Evolutionary conservation across 2,113 vertebrate species (phyloP), one percentile per base, ranked within the genome.

Genomic region (Neogale vison): DNA sequence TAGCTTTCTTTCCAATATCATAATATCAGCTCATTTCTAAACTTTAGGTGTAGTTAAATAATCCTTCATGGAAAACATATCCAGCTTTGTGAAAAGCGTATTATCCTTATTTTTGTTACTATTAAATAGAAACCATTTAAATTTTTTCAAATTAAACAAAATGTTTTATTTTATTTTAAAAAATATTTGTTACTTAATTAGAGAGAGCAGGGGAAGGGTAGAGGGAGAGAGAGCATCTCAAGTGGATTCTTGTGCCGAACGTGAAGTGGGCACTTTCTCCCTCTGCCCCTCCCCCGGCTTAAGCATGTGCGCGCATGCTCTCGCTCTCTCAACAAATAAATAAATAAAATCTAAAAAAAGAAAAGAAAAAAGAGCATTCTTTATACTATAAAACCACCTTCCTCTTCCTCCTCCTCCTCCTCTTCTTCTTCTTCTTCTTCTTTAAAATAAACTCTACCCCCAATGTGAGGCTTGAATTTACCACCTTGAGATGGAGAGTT

Each of bases 1-100:
- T 61, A 42, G 61, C 85, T 95, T 92, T 84, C 71, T 92, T 97
- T 96, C n/a, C 45, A 50, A 90, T 81, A 87, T 42, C 57, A 23
- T 89, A 79, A 17, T 65, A 39, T 85, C 88, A 77, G 36, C 69
- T 29, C 34, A 26, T 91, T 94, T 84, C 29, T 57, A 95, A 74
- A 95, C n/a, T 76, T 83, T 81, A 92, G 45, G 29, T 81, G 90
- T 86, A 80, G 31, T 93, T 93, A 92, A 84, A 29, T 84, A 57
- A 65, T 71, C 12, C 24, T 83, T 71, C 67, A 71, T 71, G 61
- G 69, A 81, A 93, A 95, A 91, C 17, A 72, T 61, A 83, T 61
- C 4, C 11, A 88, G 31, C 50, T 86, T 94, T 86, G 8, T 69
- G 65, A 92, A 86, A 92, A 47, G 9, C 17, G 24, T 7, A 34